These are phyloP conservation scores for Coendou prehensilis DNA, from an alignment of 2,797 vertebrate genomes.

Conservation along the genomic window DNA sequence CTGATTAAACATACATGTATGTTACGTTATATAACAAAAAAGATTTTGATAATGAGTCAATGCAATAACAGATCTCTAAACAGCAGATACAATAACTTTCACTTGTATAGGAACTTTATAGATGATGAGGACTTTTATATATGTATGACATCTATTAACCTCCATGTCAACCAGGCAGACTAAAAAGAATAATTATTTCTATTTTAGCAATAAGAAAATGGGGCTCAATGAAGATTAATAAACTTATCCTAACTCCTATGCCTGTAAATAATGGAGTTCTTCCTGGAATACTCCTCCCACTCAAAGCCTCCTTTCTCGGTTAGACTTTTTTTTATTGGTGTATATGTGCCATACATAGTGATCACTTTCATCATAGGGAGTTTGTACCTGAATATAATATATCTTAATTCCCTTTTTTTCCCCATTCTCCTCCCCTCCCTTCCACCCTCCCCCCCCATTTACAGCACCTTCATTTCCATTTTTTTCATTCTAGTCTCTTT, in stretches of 20 bases:
- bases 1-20: background rate
- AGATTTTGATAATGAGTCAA: background rate
- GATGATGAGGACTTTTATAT: background rate
- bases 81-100: background rate
- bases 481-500: background rate
- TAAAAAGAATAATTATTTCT: background rate
- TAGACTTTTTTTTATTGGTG: background rate
- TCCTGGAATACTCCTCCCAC: background rate
- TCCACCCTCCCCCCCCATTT: background rate
- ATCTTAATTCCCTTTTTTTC: background rate
- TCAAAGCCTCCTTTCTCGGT: background rate
- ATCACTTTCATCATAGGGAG: background rate
- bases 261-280: background rate
- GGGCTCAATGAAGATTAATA: background rate
- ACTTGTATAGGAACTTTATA: background rate
- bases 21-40: background rate
- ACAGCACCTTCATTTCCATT: background rate
- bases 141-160: background rate
- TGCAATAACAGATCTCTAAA: background rate
- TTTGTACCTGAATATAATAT: background rate
- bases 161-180: background rate
- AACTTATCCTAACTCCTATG: background rate
- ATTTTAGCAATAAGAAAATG: conserved; percentile 13
- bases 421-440: too few relatives aligned
- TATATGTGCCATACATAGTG: background rate